Evolutionary conservation across 2,888 invertebrate species (phyloP), one percentile per base, ranked within the genome.

Genomic region (Limnephilus lunatus): DNA sequence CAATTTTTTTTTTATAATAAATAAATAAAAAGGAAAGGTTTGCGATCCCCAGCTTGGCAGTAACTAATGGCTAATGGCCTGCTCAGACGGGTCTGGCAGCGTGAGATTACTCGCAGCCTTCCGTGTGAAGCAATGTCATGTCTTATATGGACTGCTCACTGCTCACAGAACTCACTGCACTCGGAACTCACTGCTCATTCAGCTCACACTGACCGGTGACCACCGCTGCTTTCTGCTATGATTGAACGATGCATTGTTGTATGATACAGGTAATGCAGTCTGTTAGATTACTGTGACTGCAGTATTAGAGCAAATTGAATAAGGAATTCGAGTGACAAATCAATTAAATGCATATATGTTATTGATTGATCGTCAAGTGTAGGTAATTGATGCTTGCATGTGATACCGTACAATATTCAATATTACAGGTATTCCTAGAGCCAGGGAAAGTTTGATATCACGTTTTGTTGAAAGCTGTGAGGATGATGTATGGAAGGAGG

Each of bases 111-210:
- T 35, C 35, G 35, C 83, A 83, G 83, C 83, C 83, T 83, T 35
- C 83, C 31, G 83, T 83, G 83, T 83, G 83, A 83, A 83, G 35
- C 35, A 83, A 83, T 35, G 83, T 83, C 83, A 83, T 83, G 83
- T 25, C 83, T 83, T 83, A 83, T 83, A 32, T 25, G 35, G 35
- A 35, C 83, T 83, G 35, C 35, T 68, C 35, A 83, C 83, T 68
- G 53, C 82, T 83, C n/a, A 19, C 31, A 83, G 31, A 83, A 83
- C 82, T 82, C 31, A 82, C 31, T 82, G 82, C 32, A 82, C 82
- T 11, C 32, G 14, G 15, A 14, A 81, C 44, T 53, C 15, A 53
- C 53, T 53, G 5, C 53, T 53, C 53, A 53, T 19, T 19, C 68
- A 19, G 25, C 68, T 68, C 68, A 25, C 19, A 68, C 25, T 68